Conservation (phyloP, 2,113 vertebrate species). For the Oxygymnocypris stewartii region DNA sequence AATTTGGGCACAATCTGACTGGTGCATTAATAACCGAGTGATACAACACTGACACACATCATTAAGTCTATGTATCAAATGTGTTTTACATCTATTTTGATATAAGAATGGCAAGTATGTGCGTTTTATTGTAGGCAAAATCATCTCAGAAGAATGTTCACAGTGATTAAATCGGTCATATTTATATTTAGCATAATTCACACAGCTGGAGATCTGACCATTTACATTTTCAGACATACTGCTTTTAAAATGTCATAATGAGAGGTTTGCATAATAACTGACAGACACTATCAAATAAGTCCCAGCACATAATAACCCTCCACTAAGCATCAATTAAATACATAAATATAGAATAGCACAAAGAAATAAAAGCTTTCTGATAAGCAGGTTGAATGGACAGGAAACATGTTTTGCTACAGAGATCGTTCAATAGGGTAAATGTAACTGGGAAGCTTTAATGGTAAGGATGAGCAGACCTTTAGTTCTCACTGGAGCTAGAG, state of each 20-base stretch:
- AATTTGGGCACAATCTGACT: neutral
- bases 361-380: neutral
- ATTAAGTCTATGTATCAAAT: neutral
- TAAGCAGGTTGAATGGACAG: neutral
- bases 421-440: neutral
- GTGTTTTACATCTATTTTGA: neutral
- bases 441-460: neutral
- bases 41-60: neutral
- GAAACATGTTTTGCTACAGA: neutral
- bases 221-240: conserved; percentile 6
- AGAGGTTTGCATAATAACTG: neutral
- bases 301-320: neutral
- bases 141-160: neutral
- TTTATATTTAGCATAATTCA: neutral
- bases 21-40: neutral
- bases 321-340: neutral
- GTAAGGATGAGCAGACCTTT: conserved; percentile 2
- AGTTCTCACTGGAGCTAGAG: neutral
- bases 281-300: neutral
- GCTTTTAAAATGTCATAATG: conserved; percentile 21
- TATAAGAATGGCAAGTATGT: neutral
- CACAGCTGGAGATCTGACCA: conserved; percentile 19
- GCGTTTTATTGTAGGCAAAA: neutral
- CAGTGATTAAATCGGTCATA: neutral
- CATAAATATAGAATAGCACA: neutral